phyloP scores from a whole-genome alignment of 1,140 invertebrate species.

The roundworm (Caenorhabditis elegans) region WBcel235 BX284606.5:7453001-7453500 shows the following conservation, averaged over 20 bases:
- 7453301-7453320: too few relatives aligned
- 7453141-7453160: not conserved
- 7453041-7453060: constrained; percentile 6
- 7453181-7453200: not conserved
- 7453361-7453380: too few relatives aligned
- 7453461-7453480: too few relatives aligned
- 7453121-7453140: not conserved
- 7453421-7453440: too few relatives aligned
- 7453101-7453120: not conserved
- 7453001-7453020: not conserved
- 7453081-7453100: not conserved
- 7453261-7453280: constrained; percentile 1
- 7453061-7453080: not conserved
- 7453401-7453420: too few relatives aligned
- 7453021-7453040: not conserved
- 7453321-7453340: too few relatives aligned
- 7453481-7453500: too few relatives aligned
- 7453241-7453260: constrained; percentile 7
- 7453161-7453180: not conserved
- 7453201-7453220: not conserved
- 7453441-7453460: too few relatives aligned
- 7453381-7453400: too few relatives aligned
- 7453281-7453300: too few relatives aligned
- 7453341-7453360: too few relatives aligned
- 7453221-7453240: not conserved